phyloP scores from a whole-genome alignment of 2,797 vertebrate genomes.

The Prionace glauca region DNA sequence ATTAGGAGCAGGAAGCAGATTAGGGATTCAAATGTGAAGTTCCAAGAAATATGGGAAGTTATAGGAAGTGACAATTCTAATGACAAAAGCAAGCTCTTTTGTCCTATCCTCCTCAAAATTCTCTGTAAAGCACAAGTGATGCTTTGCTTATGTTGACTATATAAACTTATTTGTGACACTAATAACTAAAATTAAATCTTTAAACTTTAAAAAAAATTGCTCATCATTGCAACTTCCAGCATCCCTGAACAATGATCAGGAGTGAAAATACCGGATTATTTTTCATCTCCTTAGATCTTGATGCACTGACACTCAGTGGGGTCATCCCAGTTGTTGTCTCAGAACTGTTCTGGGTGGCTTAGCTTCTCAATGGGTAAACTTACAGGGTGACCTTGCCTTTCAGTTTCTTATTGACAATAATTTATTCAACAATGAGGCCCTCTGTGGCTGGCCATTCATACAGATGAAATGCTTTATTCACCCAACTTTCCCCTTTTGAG shows the following conservation, averaged over 20 bases:
- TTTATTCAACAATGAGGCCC: neutral
- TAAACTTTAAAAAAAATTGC: too few species aligned
- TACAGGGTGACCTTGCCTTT: neutral
- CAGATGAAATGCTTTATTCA: neutral
- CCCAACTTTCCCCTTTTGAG: neutral
- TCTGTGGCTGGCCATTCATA: neutral
- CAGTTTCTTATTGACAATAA: neutral
- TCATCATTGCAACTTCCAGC: too few species aligned
- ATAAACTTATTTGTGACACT: too few species aligned
- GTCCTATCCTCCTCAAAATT: too few species aligned
- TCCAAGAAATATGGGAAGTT: neutral
- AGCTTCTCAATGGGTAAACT: neutral
- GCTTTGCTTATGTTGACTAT: too few species aligned
- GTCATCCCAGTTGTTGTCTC: neutral
- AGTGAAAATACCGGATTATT: neutral
- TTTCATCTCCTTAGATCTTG: neutral
- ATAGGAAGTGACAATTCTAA: neutral
- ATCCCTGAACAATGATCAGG: too few species aligned
- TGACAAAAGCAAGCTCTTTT: too few species aligned
- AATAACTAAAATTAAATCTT: too few species aligned
- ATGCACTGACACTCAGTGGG: neutral
- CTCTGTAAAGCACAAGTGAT: too few species aligned
- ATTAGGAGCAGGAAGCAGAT: too few species aligned
- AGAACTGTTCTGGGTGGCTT: neutral
- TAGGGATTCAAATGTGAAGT: neutral